Evolutionary conservation across 30 jellyfish, hydroid and myxozoan genomes (phyloP), one percentile per base, ranked within the genome.

Genomic region (Cassiopea andromeda): DNA sequence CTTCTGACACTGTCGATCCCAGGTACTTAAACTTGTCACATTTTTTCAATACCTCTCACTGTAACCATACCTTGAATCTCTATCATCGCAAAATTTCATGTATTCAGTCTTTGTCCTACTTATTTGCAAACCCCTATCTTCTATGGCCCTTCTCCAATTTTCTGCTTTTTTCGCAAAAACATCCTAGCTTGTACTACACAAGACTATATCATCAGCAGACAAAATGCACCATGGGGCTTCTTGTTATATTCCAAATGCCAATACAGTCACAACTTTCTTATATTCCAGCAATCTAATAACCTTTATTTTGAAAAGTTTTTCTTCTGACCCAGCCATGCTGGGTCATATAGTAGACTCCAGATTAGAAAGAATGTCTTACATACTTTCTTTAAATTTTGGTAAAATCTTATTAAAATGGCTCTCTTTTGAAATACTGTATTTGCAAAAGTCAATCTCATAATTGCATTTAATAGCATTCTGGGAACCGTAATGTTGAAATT

Each of bases 91-190:
- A 73, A 3, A 38, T 13, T 18, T 18, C 85, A 81, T 4, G 64
- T 81, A 81, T 60, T 81, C 90, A 14, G 91, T 82, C 85, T 82
- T 61, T 70, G 19, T 7, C 69, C 82, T 27, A 38, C 85, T 60
- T 16, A 82, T 54, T 64, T 12, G 61, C 71, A 82, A 17, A 2
- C 82, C 82, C 70, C 68, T 82, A 3, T 82, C 81, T 44, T 82
- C 91, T 54, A 82, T 1, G 4, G 85, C 85, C 2, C 49, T 13
- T 17, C 70, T 64, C 91, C 85, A 82, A 7, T 46, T 2, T 19
- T 60, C 85, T 38, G 16, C 47, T 13, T 8, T 44, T 2, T 44
- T 5, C 27, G 7, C 69, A 1, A 48, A 43, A 2, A 1, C 84
- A 27, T 44, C 69, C 46, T 38, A 5, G 1, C 1, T 18, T 9